Base-by-base conservation (phyloP, 2,888 invertebrate species). In the Oeneis ivallda region DNA sequence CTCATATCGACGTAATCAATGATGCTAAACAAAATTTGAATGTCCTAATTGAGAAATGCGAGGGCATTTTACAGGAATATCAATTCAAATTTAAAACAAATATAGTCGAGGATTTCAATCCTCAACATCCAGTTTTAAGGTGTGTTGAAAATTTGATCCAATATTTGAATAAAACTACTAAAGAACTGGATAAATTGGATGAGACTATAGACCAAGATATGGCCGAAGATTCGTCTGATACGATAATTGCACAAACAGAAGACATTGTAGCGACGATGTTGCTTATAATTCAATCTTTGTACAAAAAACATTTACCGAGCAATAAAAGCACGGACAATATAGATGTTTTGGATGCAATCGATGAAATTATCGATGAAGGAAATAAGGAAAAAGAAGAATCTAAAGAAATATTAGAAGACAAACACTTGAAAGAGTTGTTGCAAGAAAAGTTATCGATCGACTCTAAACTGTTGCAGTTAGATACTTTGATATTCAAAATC, bases 341-440 rank as follows among this genome's bases (percentile, higher is more conserved):
- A 9, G 87, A 91, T 64, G 80, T 90, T 7, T 72, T 87, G 7
- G 79, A 81, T 53, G 86, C 87, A 32, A 86, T 87, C 41, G 85
- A 87, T 62, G 86, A 86, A 74, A 81, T 87, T 8, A 85, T 87
- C 67, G 83, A 87, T 11, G 83, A 80, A 47, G 79, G 80, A 17
- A 80, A 79, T 2, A 74, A 76, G 37, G 80, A 85, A 39, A 82
- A 82, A 26, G 86, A 89, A 53, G 86, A 87, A 67, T 84, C 92
- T 1, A 93, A 93, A 49, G 93, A 93, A 57, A 85, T 92, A 49
- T 76, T 93, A 11, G 88, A 93, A 79, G 93, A 94, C 19, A 93
- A 94, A 75, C 95, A 95, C 84, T 89, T 97, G 56, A 96, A 94
- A 74, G 92, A 93, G 64, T 92, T 93, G 73, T 85, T 97, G 52